Evolutionary conservation across 1,140 invertebrate genomes (phyloP).

Genomic region (Lasioglossum baleicum): DNA sequence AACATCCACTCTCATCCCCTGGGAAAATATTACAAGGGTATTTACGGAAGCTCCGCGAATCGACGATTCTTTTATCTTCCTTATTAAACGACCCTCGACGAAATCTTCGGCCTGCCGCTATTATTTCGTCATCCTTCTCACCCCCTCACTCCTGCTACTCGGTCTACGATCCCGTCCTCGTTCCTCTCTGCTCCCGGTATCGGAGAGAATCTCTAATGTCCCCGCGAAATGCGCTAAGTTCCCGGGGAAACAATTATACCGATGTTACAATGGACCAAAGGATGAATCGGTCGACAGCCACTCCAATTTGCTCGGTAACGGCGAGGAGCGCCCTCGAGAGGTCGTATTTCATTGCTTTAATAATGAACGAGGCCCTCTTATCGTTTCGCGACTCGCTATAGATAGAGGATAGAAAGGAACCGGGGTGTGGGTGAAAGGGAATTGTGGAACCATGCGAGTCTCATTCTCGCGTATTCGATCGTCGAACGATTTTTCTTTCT

Average conservation of each 20-base stretch:
- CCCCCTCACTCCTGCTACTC: no score
- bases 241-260: constrained; percentile 55
- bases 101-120: background rate
- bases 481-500: background rate
- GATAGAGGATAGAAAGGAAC: background rate
- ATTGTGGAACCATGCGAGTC: background rate
- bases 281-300: background rate
- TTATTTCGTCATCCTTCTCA: background rate
- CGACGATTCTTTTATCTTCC: constrained; percentile 45
- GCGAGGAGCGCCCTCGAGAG: constrained; percentile 29
- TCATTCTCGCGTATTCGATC: background rate
- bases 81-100: constrained; percentile 39
- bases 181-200: background rate
- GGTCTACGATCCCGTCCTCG: no score
- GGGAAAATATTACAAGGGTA: constrained; percentile 51
- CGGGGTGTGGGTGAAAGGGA: background rate
- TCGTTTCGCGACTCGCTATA: constrained; percentile 9
- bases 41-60: constrained; percentile 37
- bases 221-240: background rate
- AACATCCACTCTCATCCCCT: constrained; percentile 35
- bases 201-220: constrained; percentile 20
- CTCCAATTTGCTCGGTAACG: constrained; percentile 38
- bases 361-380: constrained; percentile 45
- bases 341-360: constrained; percentile 53
- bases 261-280: constrained; percentile 20